These are phyloP conservation scores for Theropithecus gelada DNA, from an alignment of 2,113 vertebrate species.

Conservation along the genomic window DNA sequence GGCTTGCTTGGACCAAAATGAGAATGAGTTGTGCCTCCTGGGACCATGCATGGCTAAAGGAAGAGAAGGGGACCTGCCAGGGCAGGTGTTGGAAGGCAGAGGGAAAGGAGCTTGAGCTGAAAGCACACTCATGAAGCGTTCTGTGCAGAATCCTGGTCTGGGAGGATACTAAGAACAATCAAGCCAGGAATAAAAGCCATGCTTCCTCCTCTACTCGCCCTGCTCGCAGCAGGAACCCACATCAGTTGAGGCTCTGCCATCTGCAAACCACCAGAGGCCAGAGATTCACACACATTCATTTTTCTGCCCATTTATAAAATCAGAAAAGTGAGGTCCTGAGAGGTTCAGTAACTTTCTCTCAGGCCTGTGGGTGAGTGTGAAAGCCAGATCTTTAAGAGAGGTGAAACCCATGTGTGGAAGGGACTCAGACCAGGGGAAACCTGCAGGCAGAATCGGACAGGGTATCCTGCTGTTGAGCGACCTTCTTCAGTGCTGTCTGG, in stretches of 20 bases:
- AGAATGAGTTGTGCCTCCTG: not conserved
- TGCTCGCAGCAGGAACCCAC: not conserved
- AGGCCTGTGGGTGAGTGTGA: not conserved
- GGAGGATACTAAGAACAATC: not conserved
- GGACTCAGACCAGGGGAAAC: not conserved
- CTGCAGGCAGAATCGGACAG: too few relatives aligned
- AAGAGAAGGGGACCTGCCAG: too few relatives aligned
- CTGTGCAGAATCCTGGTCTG: not conserved
- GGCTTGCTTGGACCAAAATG: not conserved
- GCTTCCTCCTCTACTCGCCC: not conserved
- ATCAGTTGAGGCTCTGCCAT: not conserved
- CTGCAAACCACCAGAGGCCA: not conserved
- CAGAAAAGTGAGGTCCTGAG: not conserved
- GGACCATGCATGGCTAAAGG: not conserved
- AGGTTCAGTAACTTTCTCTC: not conserved
- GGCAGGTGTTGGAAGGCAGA: accelerated
- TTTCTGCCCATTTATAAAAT: not conserved
- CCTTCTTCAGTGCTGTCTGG: not conserved
- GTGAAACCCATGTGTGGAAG: too few relatives aligned
- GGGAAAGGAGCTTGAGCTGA: not conserved
- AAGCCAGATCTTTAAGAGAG: not conserved
- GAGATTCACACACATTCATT: not conserved
- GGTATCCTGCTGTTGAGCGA: too few relatives aligned
- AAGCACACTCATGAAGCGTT: not conserved
- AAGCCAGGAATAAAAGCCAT: not conserved